phyloP scores from a whole-genome alignment of 2,888 invertebrate genomes.

The Ornithoptera alexandrae region DNA sequence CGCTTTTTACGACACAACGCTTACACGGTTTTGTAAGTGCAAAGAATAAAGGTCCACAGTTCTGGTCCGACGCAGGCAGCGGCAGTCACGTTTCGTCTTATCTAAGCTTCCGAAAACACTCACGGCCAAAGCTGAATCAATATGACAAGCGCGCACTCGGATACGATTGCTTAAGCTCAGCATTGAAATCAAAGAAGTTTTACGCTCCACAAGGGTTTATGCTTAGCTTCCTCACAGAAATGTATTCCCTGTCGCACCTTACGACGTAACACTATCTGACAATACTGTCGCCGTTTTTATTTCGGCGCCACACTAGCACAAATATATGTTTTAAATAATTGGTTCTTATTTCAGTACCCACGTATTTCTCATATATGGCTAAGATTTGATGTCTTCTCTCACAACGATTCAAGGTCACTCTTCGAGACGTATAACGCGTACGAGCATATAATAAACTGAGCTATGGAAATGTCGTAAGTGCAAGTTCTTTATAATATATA shows the following conservation, averaged over 20 bases:
- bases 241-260: background rate
- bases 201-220: slow-evolving; percentile 9
- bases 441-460: too few relatives aligned
- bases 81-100: slow-evolving; percentile 66
- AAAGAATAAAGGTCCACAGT: slow-evolving; percentile 54
- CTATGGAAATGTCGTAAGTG: too few relatives aligned
- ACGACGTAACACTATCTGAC: slow-evolving; percentile 1
- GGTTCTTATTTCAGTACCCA: background rate
- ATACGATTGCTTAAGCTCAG: slow-evolving; percentile 59
- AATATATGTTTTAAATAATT: background rate
- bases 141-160: slow-evolving; percentile 65
- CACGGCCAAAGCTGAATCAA: slow-evolving; percentile 59
- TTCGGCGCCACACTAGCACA: too few relatives aligned
- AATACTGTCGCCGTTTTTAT: background rate
- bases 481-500: too few relatives aligned
- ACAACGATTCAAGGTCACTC: too few relatives aligned
- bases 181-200: slow-evolving; percentile 47
- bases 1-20: slow-evolving; percentile 37
- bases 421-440: too few relatives aligned
- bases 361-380: too few relatives aligned
- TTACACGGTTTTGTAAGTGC: slow-evolving; percentile 45
- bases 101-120: slow-evolving; percentile 69
- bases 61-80: slow-evolving; percentile 52
- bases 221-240: background rate
- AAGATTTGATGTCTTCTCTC: too few relatives aligned